Percentiles rank a stretch among this genome's conserved stretches.
Evolutionary conservation across 1,140 invertebrate species (phyloP).

Genomic region (Campoletis sonorensis): DNA sequence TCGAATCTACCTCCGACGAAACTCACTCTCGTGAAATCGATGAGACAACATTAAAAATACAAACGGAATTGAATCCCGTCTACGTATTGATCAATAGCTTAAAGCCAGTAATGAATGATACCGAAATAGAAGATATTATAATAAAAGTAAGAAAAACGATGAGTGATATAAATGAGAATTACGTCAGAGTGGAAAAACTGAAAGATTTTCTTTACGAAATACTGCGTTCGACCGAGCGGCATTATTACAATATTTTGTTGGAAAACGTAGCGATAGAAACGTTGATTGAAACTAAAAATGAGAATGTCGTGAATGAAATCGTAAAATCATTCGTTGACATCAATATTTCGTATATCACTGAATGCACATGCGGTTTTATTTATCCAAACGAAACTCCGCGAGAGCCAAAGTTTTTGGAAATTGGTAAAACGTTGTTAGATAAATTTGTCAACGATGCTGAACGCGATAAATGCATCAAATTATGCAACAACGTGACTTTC

Average conservation of each 20-base stretch:
- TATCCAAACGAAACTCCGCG: constrained; percentile 51
- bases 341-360: constrained; percentile 57
- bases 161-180: constrained; percentile 61
- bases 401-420: constrained; percentile 66
- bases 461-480: constrained; percentile 57
- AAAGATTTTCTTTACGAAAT: constrained; percentile 65
- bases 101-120: constrained; percentile 54
- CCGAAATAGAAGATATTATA: constrained; percentile 63
- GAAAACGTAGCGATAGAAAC: constrained; percentile 62
- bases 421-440: constrained; percentile 63
- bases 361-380: constrained; percentile 65
- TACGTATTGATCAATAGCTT: constrained; percentile 61
- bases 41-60: constrained; percentile 58
- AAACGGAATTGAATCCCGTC: constrained; percentile 61
- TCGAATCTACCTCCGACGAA: constrained; percentile 15
- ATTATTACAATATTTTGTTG: constrained; percentile 65
- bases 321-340: constrained; percentile 65
- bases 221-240: constrained; percentile 64
- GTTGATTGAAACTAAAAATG: constrained; percentile 53
- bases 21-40: constrained; percentile 46
- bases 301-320: constrained; percentile 59
- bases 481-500: constrained; percentile 79
- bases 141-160: constrained; percentile 59
- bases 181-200: constrained; percentile 59
- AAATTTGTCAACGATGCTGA: constrained; percentile 54